Conservation (phyloP, 2,113 vertebrate species). For the Xenopus borealis region DNA sequence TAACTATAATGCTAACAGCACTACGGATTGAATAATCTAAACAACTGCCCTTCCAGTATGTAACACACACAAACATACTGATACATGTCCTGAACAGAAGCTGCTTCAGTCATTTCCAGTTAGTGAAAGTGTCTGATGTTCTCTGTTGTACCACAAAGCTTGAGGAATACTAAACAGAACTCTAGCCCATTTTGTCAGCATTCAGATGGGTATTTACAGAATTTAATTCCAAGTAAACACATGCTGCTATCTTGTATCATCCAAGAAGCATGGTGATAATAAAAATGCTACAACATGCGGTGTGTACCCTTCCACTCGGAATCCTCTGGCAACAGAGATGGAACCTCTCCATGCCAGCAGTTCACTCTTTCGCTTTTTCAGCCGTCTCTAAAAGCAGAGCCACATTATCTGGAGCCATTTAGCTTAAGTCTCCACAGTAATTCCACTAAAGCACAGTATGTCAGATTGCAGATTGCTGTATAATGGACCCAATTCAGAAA, state of each 20-base stretch:
- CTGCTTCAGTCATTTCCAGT: background rate
- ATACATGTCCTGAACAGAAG: background rate
- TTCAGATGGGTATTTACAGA: conserved; percentile 1
- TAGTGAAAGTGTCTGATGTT: background rate
- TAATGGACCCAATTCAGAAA: conserved; percentile 8
- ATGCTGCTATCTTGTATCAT: conserved; percentile 24
- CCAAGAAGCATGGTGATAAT: conserved; percentile 9
- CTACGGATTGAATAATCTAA: background rate
- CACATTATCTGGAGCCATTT: conserved; percentile 43
- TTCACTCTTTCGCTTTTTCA: conserved; percentile 9
- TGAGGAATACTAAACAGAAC: background rate
- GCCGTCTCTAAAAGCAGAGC: conserved; percentile 14
- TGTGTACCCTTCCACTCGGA: background rate
- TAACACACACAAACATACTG: background rate
- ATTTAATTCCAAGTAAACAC: background rate
- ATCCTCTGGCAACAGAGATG: background rate
- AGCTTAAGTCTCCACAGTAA: conserved; percentile 38
- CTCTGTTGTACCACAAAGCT: background rate
- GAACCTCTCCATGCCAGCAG: background rate
- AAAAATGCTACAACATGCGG: background rate
- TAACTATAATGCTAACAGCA: too few species aligned
- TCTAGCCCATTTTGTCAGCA: background rate
- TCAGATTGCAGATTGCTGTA: background rate
- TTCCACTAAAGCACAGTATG: conserved; percentile 22
- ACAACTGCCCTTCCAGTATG: too few species aligned